Evolutionary conservation across 2,797 vertebrate genomes (phyloP).

Genomic region (Melanotaenia maccullochi): DNA sequence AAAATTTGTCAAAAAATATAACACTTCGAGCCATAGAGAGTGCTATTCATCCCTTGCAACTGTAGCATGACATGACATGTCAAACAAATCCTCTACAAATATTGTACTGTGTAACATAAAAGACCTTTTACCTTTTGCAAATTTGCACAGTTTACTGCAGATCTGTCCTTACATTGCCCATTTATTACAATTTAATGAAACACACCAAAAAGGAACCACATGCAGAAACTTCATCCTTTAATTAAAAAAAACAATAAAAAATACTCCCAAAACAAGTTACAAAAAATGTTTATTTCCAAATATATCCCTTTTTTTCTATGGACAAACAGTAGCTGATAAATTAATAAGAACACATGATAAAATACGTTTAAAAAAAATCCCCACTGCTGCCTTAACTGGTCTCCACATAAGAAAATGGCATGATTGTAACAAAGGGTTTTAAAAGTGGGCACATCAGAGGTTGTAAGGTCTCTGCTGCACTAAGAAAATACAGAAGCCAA

Average conservation of each 20-base stretch:
- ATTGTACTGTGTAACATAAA: neutral
- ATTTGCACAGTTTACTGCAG: neutral
- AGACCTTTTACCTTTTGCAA: neutral
- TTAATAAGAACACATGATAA: slow-evolving; percentile 48
- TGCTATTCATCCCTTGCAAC: neutral
- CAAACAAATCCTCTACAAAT: neutral
- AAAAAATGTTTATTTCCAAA: slow-evolving; percentile 81
- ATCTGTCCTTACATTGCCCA: neutral
- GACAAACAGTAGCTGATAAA: slow-evolving; percentile 66
- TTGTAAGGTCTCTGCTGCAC: slow-evolving; percentile 16
- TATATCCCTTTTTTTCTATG: slow-evolving; percentile 69
- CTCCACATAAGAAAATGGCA: slow-evolving; percentile 17
- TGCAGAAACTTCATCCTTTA: neutral
- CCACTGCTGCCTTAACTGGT: slow-evolving; percentile 29
- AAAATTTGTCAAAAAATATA: neutral
- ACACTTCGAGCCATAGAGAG: neutral
- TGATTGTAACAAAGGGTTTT: slow-evolving; percentile 41
- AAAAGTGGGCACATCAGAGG: slow-evolving; percentile 37
- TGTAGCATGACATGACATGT: neutral
- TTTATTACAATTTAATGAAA: neutral
- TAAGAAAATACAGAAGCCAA: slow-evolving; percentile 5
- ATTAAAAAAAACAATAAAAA: slow-evolving; percentile 4
- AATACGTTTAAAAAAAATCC: slow-evolving; percentile 34
- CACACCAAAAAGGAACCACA: neutral
- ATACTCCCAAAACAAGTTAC: slow-evolving; percentile 53